phyloP scores from a whole-genome alignment of 1,140 invertebrate species.

The Pseudomyrmex concolor region DNA sequence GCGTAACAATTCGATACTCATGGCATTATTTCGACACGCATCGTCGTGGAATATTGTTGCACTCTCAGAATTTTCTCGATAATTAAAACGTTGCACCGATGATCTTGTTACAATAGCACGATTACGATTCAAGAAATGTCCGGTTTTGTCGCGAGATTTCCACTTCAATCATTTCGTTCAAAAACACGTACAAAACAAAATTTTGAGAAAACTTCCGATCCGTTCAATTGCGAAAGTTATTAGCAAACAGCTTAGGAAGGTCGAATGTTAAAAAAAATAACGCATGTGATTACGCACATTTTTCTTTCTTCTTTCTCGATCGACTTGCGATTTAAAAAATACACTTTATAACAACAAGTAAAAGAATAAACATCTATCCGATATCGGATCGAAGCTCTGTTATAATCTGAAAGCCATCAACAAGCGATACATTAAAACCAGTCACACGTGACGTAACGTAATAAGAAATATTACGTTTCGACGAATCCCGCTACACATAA shows the following conservation, averaged over 20 bases:
- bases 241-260: too few species aligned
- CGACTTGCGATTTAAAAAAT: background rate
- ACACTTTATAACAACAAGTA: slow-evolving; percentile 6
- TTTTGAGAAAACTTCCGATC: background rate
- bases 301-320: background rate
- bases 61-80: slow-evolving; percentile 41
- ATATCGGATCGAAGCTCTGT: background rate
- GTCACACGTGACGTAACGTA: slow-evolving; percentile 18
- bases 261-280: too few species aligned
- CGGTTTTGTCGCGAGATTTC: background rate
- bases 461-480: slow-evolving; percentile 3
- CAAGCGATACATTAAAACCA: background rate
- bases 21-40: slow-evolving; percentile 21
- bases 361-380: background rate
- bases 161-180: slow-evolving; percentile 15
- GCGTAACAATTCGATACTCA: slow-evolving; percentile 15
- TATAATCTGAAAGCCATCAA: background rate
- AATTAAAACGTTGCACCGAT: slow-evolving; percentile 17
- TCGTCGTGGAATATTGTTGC: background rate
- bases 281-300: background rate
- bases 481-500: background rate
- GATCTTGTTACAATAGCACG: slow-evolving; percentile 16
- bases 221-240: background rate
- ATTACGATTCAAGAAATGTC: slow-evolving; percentile 22
- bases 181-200: background rate